A percentile compares a stretch with the other conserved stretches of the same genome.
Conservation (phyloP, 2,888 invertebrate genomes). For the Dichetophora obliterata region DNA sequence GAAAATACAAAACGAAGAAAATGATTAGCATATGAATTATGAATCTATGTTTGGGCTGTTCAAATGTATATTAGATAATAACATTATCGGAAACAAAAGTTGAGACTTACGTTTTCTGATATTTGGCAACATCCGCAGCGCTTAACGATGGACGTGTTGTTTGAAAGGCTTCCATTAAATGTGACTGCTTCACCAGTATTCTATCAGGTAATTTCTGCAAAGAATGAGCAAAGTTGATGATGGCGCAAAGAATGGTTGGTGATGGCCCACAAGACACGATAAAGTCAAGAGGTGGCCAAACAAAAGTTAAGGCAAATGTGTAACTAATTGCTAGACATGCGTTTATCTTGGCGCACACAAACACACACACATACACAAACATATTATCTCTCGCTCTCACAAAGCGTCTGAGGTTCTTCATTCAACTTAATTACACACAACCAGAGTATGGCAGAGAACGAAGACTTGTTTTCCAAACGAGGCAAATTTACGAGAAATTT, state of each 20-base stretch:
- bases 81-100: background rate
- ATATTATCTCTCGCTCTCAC: no score
- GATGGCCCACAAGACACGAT: background rate
- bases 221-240: background rate
- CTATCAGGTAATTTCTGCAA: constrained; percentile 66
- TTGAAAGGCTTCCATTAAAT: constrained; percentile 76
- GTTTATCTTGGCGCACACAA: no score
- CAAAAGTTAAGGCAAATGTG: constrained; percentile 22
- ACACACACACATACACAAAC: background rate
- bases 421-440: no score
- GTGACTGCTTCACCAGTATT: constrained; percentile 72
- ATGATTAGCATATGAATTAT: background rate
- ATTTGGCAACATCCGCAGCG: constrained; percentile 77
- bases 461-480: no score
- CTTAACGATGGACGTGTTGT: constrained; percentile 85
- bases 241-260: background rate
- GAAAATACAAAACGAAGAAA: constrained; percentile 52
- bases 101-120: constrained; percentile 79
- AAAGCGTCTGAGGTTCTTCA: no score
- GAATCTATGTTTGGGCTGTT: background rate
- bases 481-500: no score
- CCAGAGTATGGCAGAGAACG: no score
- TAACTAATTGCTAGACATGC: constrained; percentile 18
- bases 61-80: background rate
- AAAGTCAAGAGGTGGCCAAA: constrained; percentile 7